Percentiles rank a stretch among this genome's conserved stretches.
phyloP scores from a whole-genome alignment of 2,113 vertebrate species.

The Nerophis lumbriciformis region DNA sequence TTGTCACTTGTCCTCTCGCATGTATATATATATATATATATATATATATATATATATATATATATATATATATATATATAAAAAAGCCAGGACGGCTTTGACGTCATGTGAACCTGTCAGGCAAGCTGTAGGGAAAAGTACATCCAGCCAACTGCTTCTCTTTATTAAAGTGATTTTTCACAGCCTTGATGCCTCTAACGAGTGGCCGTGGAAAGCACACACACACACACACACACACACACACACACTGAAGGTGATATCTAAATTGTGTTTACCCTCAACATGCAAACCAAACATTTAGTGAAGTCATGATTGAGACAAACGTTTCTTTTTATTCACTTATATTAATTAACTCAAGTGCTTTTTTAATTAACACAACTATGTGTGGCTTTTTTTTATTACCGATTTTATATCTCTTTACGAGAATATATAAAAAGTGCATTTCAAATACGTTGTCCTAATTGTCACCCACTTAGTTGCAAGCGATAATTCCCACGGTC shows the following conservation, averaged over 20 bases:
- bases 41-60: too few species aligned
- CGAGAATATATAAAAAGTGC: too few species aligned
- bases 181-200: conserved; percentile 8
- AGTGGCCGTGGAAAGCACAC: not conserved
- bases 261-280: conserved; percentile 15
- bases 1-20: conserved; percentile 46
- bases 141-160: conserved; percentile 5
- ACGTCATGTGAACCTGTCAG: conserved; percentile 27
- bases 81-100: conserved; percentile 27
- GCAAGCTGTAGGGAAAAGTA: conserved; percentile 9
- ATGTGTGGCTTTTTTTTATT: too few species aligned
- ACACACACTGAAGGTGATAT: conserved; percentile 15
- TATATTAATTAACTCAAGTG: too few species aligned
- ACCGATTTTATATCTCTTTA: too few species aligned
- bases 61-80: too few species aligned
- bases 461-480: too few species aligned
- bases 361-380: too few species aligned
- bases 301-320: not conserved
- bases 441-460: too few species aligned
- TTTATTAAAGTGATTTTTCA: conserved; percentile 32
- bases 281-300: not conserved
- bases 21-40: not conserved
- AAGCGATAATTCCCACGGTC: too few species aligned
- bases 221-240: not conserved
- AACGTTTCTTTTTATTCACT: not conserved